phyloP scores from a whole-genome alignment of 1,140 invertebrate genomes.

The Tetragnatha versicolor region DNA sequence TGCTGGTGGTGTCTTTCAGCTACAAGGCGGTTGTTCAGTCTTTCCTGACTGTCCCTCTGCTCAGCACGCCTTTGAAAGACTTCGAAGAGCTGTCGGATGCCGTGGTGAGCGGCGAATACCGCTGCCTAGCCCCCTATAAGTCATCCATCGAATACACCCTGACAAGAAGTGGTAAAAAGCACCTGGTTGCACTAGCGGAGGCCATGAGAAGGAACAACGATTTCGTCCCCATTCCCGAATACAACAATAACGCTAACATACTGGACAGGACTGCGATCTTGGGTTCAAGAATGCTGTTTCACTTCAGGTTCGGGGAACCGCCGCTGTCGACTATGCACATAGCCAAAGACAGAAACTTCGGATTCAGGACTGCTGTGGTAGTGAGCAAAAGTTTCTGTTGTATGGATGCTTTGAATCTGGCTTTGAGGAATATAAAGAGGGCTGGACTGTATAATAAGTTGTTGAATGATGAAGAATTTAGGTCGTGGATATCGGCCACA shows the following conservation, averaged over 20 bases:
- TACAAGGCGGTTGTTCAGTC: background rate
- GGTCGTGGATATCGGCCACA: background rate
- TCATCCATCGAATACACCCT: background rate
- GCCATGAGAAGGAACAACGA: background rate
- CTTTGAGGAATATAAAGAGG: no score
- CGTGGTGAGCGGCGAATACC: background rate
- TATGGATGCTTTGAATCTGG: no score
- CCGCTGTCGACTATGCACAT: no score
- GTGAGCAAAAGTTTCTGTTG: no score
- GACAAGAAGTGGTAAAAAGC: background rate
- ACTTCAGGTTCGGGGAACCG: no score
- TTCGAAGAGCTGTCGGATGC: background rate
- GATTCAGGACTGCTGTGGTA: no score
- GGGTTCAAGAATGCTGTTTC: no score
- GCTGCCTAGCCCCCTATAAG: background rate
- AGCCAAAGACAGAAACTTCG: no score
- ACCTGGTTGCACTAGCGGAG: background rate
- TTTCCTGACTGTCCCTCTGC: background rate
- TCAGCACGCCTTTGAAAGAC: background rate
- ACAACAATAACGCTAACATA: no score
- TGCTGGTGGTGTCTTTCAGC: background rate
- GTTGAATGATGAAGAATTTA: no score
- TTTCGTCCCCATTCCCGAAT: background rate
- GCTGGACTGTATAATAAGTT: no score
- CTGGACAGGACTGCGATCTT: no score